Base-by-base conservation (phyloP, 2,797 vertebrate species). In the Trachurus trachurus region DNA sequence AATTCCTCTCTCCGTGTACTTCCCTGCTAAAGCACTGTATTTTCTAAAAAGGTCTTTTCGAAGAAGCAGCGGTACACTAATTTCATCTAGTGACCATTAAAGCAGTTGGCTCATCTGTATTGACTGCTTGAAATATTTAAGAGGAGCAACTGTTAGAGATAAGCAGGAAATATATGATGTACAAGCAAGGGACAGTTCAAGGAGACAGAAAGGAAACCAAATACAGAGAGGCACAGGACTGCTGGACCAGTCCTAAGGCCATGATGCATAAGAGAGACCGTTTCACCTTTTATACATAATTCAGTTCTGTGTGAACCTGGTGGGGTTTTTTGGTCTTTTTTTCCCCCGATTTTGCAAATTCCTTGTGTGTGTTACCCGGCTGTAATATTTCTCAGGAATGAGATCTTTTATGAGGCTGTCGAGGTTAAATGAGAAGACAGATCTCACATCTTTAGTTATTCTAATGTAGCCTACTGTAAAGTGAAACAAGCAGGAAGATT, bases 161-260 rank as follows among this genome's bases (percentile, higher is more conserved):
- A n/a, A 59, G 61, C 26, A 66, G 40, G 61, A 83, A 67, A 69
- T 56, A 68, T 49, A 57, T 76, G 70, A 82, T 45, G 67, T 68
- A 66, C 42, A 60, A 63, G 21, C 60, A 49, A 49, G 54, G 40
- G 34, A 71, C 22, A 67, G 31, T 67, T 63, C n/a, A 63, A 67
- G 42, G 73, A 84, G 74, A 76, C 63, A 58, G 69, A 77, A 72
- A 78, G 50, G 50, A 62, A 80, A 58, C 26, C 69, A 78, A 78
- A 70, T 61, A 81, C 11, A 80, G 63, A 80, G 63, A 76, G 22
- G 17, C 64, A 52, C 8, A 54, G 34, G 64, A 59, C 16, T 37
- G 26, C 39, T 39, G 42, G 45, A 37, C 39, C 17, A 40, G 12
- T 77, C 67, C 62, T 72, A 62, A 67, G 61, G 72, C 66, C 44